phyloP scores from a whole-genome alignment of 1,140 invertebrate species.

The Camponotus floridanus region DNA sequence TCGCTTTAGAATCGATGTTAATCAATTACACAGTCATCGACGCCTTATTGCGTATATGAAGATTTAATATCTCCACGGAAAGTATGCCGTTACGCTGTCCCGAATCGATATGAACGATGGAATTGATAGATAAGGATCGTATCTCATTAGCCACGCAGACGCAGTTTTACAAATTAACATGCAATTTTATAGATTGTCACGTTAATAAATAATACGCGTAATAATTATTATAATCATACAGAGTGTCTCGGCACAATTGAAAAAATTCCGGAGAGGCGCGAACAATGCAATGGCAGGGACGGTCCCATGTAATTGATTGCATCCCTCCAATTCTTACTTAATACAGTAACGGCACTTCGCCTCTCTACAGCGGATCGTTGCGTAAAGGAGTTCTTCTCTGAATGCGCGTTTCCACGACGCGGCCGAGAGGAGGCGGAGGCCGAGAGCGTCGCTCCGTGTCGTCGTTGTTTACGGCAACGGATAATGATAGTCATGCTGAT shows the following conservation, averaged over 20 bases:
- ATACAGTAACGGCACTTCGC: constrained; percentile 59
- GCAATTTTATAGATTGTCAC: too few species aligned
- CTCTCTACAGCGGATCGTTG: constrained; percentile 55
- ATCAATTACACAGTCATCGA: constrained; percentile 43
- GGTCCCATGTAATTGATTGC: constrained; percentile 57
- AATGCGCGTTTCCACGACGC: constrained; percentile 59
- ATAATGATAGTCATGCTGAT: constrained; percentile 59
- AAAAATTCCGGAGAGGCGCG: too few species aligned
- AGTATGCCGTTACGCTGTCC: background rate
- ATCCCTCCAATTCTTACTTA: constrained; percentile 64
- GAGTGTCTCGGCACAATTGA: background rate
- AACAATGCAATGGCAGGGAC: constrained; percentile 35
- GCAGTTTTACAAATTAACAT: too few species aligned
- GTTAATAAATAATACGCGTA: background rate
- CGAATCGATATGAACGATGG: background rate
- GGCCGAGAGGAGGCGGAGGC: background rate
- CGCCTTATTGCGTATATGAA: constrained; percentile 27
- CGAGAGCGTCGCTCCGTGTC: constrained; percentile 50
- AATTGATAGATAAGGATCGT: constrained; percentile 1
- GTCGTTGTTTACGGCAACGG: constrained; percentile 44
- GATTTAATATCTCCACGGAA: constrained; percentile 13
- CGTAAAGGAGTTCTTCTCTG: constrained; percentile 63
- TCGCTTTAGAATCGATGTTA: background rate
- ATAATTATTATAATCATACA: background rate
- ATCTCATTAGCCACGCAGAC: background rate